These are phyloP conservation scores for Euschistus heros DNA, from an alignment of 1,140 invertebrate species.

Conservation along the genomic window DNA sequence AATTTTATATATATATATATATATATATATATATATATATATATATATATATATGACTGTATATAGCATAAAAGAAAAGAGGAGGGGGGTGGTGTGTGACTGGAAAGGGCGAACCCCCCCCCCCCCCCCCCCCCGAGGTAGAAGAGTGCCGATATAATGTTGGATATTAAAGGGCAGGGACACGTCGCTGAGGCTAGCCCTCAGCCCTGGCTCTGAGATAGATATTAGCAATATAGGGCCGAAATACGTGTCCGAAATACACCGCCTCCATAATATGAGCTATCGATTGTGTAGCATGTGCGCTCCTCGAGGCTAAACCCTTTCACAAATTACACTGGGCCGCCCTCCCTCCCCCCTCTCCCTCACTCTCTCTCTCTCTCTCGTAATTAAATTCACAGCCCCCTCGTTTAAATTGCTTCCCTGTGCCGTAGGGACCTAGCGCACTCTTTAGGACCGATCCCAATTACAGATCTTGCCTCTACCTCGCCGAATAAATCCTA, in stretches of 20 bases:
- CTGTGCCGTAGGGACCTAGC: neutral
- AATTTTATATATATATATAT: too few species aligned
- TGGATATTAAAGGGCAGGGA: conserved; percentile 7
- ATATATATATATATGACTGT: too few species aligned
- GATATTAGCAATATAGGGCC: conserved; percentile 25
- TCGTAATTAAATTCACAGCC: conserved; percentile 27
- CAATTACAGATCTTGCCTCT: conserved; percentile 12
- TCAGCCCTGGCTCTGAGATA: conserved; percentile 14
- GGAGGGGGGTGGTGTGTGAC: neutral
- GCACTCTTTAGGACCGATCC: conserved; percentile 10
- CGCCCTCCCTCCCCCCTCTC: neutral
- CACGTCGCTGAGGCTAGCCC: neutral
- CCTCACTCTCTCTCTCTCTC: neutral
- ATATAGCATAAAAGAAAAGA: neutral
- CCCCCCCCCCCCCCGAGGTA: too few species aligned
- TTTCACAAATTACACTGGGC: conserved; percentile 28
- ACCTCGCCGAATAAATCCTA: conserved; percentile 7
- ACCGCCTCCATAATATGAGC: conserved; percentile 26
- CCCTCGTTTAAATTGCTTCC: conserved; percentile 21
- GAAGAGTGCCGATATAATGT: neutral
- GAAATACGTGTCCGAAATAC: conserved; percentile 25
- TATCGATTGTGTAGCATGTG: conserved; percentile 28
- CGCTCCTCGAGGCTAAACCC: conserved; percentile 16
- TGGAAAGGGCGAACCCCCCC: too few species aligned
- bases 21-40: too few species aligned